These are phyloP conservation scores for Melanotaenia trifasciata DNA, from an alignment of 2,797 vertebrate genomes.

Conservation along the genomic window DNA sequence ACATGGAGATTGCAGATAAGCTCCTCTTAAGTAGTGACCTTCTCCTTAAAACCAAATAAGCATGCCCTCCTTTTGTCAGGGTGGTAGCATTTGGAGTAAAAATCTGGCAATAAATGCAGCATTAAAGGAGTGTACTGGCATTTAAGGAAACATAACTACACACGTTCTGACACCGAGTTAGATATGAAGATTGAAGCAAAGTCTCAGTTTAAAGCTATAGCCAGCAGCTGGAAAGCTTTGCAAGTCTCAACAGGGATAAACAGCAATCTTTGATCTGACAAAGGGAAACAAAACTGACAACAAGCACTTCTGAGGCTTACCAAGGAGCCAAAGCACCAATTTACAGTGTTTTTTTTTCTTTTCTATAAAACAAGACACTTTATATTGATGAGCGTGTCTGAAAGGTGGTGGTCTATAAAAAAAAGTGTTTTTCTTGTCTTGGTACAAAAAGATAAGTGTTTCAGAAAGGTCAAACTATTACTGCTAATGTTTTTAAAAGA, in stretches of 20 bases:
- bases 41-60: neutral
- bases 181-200: neutral
- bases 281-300: neutral
- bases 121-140: neutral
- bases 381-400: neutral
- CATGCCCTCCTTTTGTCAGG: neutral
- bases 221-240: constrained; percentile 10
- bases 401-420: neutral
- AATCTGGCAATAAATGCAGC: neutral
- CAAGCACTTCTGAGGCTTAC: neutral
- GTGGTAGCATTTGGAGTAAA: neutral
- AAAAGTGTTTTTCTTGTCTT: neutral
- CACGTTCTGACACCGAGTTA: neutral
- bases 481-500: constrained; percentile 3
- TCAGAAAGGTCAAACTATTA: constrained; percentile 9
- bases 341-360: neutral
- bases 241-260: constrained; percentile 8
- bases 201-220: neutral
- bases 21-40: neutral
- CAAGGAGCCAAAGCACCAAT: neutral
- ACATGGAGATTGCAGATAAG: constrained; percentile 14
- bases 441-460: neutral
- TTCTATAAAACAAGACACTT: neutral
- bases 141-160: neutral
- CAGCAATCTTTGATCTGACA: neutral